These are phyloP conservation scores for Drosophila asahinai DNA, from an alignment of 1,140 invertebrate species.

Conservation along the genomic window DNA sequence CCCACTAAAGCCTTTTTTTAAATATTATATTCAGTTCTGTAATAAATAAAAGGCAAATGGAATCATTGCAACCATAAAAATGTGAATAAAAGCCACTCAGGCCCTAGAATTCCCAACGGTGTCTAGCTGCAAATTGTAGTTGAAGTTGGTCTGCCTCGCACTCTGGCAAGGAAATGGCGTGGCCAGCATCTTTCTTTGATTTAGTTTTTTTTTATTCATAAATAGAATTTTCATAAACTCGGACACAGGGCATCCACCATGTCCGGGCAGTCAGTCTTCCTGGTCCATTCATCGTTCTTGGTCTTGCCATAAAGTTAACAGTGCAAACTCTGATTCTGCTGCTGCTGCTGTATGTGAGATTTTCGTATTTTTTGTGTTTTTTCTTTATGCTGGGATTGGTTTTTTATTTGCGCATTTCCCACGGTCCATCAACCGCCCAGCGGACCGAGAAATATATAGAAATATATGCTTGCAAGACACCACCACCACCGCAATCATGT, in stretches of 20 bases:
- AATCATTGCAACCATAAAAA: not conserved
- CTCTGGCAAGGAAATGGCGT: too few relatives aligned
- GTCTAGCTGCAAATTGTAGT: not conserved
- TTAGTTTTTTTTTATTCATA: not conserved
- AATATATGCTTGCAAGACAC: slow-evolving; percentile 7
- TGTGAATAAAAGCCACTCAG: not conserved
- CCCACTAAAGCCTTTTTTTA: not conserved
- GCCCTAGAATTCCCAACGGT: not conserved
- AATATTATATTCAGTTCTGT: not conserved
- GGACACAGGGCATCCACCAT: not conserved
- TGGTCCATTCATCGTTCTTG: slow-evolving; percentile 9
- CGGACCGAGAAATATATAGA: slow-evolving; percentile 18
- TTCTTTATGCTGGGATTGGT: slow-evolving; percentile 11
- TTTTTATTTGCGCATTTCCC: slow-evolving; percentile 21
- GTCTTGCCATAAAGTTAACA: slow-evolving; percentile 17
- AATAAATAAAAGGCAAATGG: not conserved
- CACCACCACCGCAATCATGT: not conserved
- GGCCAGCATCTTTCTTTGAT: not conserved
- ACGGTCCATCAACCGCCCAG: slow-evolving; percentile 20
- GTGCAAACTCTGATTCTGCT: slow-evolving; percentile 11
- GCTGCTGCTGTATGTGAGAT: slow-evolving; percentile 1
- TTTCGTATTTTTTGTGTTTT: not conserved
- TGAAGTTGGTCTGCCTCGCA: too few relatives aligned
- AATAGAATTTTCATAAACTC: not conserved
- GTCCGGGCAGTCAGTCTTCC: not conserved